A percentile compares a stretch with the other conserved stretches of the same genome.
These are phyloP conservation scores for Tupaia chinensis DNA, from an alignment of 2,113 vertebrate species.

Conservation along the genomic window DNA sequence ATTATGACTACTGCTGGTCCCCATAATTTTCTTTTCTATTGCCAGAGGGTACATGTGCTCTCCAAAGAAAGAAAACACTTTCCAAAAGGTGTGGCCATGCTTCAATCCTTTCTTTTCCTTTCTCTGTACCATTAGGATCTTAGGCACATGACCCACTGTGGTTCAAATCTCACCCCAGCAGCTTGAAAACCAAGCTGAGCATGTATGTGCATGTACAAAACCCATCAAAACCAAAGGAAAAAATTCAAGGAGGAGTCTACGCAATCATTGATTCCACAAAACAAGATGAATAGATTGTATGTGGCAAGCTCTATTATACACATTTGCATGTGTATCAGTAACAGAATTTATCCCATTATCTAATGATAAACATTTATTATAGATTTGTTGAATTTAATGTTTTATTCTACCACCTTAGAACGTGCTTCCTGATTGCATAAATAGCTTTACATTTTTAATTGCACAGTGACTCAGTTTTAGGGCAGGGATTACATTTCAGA, in stretches of 20 bases:
- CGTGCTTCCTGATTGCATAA: neutral
- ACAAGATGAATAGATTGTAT: neutral
- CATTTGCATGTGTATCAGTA: neutral
- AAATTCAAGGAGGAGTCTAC: neutral
- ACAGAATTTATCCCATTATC: neutral
- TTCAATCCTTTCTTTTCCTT: too few relatives aligned
- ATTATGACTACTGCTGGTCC: too few relatives aligned
- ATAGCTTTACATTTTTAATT: neutral
- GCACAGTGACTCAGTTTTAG: neutral
- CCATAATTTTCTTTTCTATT: too few relatives aligned
- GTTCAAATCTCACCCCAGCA: too few relatives aligned
- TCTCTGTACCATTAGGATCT: too few relatives aligned
- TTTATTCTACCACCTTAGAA: neutral
- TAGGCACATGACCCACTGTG: too few relatives aligned
- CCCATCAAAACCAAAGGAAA: neutral
- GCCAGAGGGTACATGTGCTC: too few relatives aligned
- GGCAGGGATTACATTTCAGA: neutral
- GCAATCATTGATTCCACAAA: neutral
- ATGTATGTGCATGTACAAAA: too few relatives aligned
- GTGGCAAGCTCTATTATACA: neutral
- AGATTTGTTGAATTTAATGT: neutral
- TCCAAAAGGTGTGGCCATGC: too few relatives aligned
- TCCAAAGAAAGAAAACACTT: too few relatives aligned
- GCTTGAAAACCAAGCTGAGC: too few relatives aligned
- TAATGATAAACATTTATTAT: neutral